Evolutionary conservation across 2,888 invertebrate species (phyloP), one percentile per base, ranked within the genome.

Genomic region (Drosophila cognata): DNA sequence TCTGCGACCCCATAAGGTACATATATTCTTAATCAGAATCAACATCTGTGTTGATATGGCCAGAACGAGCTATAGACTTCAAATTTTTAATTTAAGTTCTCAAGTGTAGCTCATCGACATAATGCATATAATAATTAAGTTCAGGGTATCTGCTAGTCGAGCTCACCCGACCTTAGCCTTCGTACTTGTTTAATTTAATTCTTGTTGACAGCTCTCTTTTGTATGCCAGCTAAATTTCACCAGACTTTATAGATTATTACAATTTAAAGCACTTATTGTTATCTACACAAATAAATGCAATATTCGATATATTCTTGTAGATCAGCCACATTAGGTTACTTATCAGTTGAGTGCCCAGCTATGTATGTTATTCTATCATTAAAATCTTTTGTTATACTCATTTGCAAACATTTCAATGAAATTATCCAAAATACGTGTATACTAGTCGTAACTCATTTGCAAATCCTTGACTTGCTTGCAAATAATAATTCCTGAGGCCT

Each of bases 391-490:
- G 8, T 8, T 21, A 16, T 46, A 16, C 16, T 16, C 16, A 25
- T 8, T 16, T 46, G 25, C 16, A 33, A 31, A 43, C 3, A 31
- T 50, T 25, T 10, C 43, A 41, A 41, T 41, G 41, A 13, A 53
- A 38, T 36, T 41, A 62, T 41, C 3, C 21, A 35, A 48, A 57
- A 35, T 28, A 38, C 21, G 46, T 63, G n/a, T 59, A 59, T 52
- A 59, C 50, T 48, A 67, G 58, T 71, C 59, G 48, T 52, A 68
- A 60, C 65, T 72, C 61, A 73, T 73, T 72, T 64, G 13, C 21
- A 62, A 79, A 71, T 83, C 72, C 81, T 82, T 67, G 76, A 76
- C 64, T 75, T 60, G 63, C 41, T 46, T 60, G 56, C 59, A 63
- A 60, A 75, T 75, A 63, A 74, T 74, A 69, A 58, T 48, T 75